A percentile compares a stretch with the other conserved stretches of the same genome.
These are phyloP conservation scores for Mustelus asterias DNA, from an alignment of 2,113 vertebrate species.

Conservation along the genomic window DNA sequence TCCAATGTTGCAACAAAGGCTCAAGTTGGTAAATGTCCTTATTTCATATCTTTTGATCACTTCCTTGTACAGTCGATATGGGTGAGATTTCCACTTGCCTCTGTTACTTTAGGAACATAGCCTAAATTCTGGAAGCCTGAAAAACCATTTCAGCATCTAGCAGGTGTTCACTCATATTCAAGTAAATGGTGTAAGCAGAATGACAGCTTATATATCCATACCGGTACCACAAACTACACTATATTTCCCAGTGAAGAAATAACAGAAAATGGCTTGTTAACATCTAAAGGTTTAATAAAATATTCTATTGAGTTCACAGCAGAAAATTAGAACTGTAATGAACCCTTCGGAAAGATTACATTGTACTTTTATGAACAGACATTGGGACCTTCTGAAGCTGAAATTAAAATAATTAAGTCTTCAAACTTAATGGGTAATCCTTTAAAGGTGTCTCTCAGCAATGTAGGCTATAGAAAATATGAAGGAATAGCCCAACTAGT, in stretches of 20 bases:
- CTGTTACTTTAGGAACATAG: background rate
- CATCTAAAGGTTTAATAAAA: background rate
- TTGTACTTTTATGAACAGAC: background rate
- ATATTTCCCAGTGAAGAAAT: background rate
- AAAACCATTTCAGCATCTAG: background rate
- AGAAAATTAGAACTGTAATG: background rate
- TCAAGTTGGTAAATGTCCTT: background rate
- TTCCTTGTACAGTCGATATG: background rate
- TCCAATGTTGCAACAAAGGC: background rate
- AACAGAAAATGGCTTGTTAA: background rate
- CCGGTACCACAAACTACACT: background rate
- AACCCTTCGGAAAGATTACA: background rate
- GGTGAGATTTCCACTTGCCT: background rate
- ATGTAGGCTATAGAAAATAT: background rate
- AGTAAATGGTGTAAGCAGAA: background rate
- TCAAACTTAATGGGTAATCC: background rate
- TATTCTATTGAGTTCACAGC: background rate
- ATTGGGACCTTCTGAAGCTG: background rate
- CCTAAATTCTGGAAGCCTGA: background rate
- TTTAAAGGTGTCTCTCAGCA: background rate
- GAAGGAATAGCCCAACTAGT: background rate
- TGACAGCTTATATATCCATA: background rate
- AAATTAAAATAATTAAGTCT: constrained; percentile 33
- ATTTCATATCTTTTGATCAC: background rate
- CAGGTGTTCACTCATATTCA: background rate